Evolutionary conservation across 2,888 invertebrate species (phyloP).

Genomic region (Luperina testacea): DNA sequence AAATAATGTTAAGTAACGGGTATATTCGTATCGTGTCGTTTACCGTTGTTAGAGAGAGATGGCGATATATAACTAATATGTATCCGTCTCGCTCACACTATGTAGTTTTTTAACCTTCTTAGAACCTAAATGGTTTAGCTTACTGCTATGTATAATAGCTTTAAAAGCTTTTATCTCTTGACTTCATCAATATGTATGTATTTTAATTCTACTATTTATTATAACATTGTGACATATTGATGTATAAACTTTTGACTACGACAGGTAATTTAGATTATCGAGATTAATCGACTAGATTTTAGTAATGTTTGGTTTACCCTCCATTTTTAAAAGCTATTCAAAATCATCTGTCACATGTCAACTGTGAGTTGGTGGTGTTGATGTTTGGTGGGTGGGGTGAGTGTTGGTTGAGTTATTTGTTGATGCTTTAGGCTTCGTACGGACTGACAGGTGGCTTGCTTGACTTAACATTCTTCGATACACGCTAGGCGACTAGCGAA

Average conservation of each 20-base stretch:
- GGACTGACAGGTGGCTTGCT: too few relatives aligned
- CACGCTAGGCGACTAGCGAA: too few relatives aligned
- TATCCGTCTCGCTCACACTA: conserved; percentile 45
- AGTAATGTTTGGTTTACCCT: not conserved
- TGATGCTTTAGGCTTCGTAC: too few relatives aligned
- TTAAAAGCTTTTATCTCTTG: conserved; percentile 26
- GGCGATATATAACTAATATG: conserved; percentile 17
- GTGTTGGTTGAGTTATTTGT: not conserved
- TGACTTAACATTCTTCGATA: too few relatives aligned
- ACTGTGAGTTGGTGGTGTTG: not conserved
- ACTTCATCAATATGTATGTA: conserved; percentile 35
- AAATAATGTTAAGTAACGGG: conserved; percentile 42
- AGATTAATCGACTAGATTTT: conserved; percentile 10
- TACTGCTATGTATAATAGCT: conserved; percentile 49
- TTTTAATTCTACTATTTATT: conserved; percentile 11
- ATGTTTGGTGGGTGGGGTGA: not conserved
- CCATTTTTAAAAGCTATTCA: not conserved
- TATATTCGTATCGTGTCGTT: conserved; percentile 53
- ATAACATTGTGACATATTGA: conserved; percentile 4
- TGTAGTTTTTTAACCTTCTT: conserved; percentile 15
- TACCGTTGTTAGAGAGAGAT: conserved; percentile 34
- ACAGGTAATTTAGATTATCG: conserved; percentile 10
- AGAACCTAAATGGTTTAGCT: conserved; percentile 20
- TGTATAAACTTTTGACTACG: conserved; percentile 22
- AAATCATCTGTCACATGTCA: not conserved